Percentiles rank a stretch among this genome's conserved stretches.
Evolutionary conservation across 2,797 vertebrate genomes (phyloP).

Genomic region (Triplophysa bombifrons): DNA sequence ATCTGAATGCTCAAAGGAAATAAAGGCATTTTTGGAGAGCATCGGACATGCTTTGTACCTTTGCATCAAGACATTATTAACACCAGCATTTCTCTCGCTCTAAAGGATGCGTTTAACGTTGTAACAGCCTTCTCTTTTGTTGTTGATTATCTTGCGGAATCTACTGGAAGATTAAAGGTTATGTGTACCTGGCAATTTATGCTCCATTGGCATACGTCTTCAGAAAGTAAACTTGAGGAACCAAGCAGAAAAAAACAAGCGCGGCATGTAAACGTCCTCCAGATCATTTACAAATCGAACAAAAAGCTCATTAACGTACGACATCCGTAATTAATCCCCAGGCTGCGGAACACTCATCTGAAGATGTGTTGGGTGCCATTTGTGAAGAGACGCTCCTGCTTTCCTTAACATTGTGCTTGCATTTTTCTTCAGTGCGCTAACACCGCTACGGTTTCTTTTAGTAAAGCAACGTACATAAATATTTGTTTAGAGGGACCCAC

Average conservation of each 20-base stretch:
- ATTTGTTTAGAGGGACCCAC: conserved; percentile 32
- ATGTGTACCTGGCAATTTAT: too few species aligned
- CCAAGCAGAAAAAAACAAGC: neutral
- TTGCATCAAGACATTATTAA: neutral
- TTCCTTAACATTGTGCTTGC: conserved; percentile 37
- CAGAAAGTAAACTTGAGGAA: neutral
- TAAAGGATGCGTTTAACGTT: too few species aligned
- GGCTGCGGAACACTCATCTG: conserved; percentile 50
- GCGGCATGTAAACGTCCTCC: conserved; percentile 6
- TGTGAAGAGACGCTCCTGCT: conserved; percentile 19
- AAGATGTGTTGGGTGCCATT: conserved; percentile 48
- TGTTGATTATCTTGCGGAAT: too few species aligned
- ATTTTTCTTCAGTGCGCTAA: conserved; percentile 2
- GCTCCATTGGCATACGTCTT: too few species aligned
- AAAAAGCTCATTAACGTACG: conserved; percentile 54
- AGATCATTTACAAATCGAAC: conserved; percentile 61
- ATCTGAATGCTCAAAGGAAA: conserved; percentile 33
- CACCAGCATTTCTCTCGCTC: neutral
- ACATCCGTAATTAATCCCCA: conserved; percentile 66
- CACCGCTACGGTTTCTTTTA: neutral
- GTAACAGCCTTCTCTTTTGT: too few species aligned
- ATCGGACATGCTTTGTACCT: neutral
- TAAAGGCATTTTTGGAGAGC: conserved; percentile 9
- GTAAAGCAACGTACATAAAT: conserved; percentile 27
- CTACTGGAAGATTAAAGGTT: too few species aligned